Evolutionary conservation across 2,888 invertebrate genomes (phyloP), one percentile per base, ranked within the genome.

Genomic region (Chloromyia formosa): DNA sequence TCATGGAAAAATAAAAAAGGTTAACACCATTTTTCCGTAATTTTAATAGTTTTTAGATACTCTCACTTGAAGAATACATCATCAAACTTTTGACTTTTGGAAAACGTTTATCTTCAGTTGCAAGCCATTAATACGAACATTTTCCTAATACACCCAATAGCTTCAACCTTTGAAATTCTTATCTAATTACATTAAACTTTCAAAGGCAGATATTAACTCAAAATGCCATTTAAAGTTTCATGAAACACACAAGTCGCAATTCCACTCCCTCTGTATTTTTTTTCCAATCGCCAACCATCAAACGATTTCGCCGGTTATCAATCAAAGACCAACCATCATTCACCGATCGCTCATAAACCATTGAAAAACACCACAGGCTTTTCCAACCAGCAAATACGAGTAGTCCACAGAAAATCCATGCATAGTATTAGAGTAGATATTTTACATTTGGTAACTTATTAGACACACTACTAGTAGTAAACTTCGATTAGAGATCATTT

Each of bases 401-500:
- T 35, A 22, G 27, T 61, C n/a, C 62, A 40, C 40, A 27, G 62
- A 40, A 62, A 62, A 62, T 62, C 62, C 5, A 49, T 49, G 3
- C 12, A 49, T 4, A 35, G 27, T 7, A 35, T n/a, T n/a, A n/a
- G n/a, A n/a, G n/a, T n/a, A n/a, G 42, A 42, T 42, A 42, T 49
- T 49, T 12, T n/a, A 18, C 61, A 23, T 61, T 61, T 35, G 27
- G 18, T 27, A 27, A 27, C 12, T n/a, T n/a, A n/a, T n/a, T n/a
- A n/a, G n/a, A 35, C 27, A 35, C 27, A 35, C 27, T 35, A 35
- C 35, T 61, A 64, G 40, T 42, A 64, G 40, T 40, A 71, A 71
- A 58, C 71, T 71, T 42, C 71, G 58, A 71, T 71, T 71, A 71
- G 58, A 56, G 71, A 71, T 71, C 71, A 71, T 53, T 71, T 71